Percentiles rank a stretch among this genome's conserved stretches.
Evolutionary conservation across 2,113 vertebrate genomes (phyloP).

Genomic region (Clarias magur): DNA sequence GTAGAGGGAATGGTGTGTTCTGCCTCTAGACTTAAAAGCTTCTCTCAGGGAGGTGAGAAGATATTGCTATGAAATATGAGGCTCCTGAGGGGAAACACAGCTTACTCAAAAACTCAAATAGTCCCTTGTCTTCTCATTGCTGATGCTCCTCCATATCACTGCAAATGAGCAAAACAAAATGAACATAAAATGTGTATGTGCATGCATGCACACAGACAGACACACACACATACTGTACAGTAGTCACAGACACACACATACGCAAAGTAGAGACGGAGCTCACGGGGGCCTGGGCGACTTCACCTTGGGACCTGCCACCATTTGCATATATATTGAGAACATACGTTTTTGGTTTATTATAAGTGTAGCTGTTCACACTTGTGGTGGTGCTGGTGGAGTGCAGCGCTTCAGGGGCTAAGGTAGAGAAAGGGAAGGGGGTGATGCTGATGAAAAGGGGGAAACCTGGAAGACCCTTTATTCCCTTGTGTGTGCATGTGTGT

Average conservation of each 20-base stretch:
- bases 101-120: slow-evolving; percentile 75
- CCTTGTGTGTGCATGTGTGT: slow-evolving; percentile 70
- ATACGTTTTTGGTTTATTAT: slow-evolving; percentile 83
- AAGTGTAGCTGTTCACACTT: slow-evolving; percentile 69
- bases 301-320: slow-evolving; percentile 76
- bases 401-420: slow-evolving; percentile 6
- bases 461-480: slow-evolving; percentile 70
- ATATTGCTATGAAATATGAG: slow-evolving; percentile 71
- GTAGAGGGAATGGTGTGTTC: slow-evolving; percentile 57
- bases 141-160: slow-evolving; percentile 74
- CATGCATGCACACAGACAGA: slow-evolving; percentile 21
- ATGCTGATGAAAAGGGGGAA: slow-evolving; percentile 53
- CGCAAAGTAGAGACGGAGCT: slow-evolving; percentile 15
- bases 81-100: slow-evolving; percentile 74
- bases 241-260: slow-evolving; percentile 15
- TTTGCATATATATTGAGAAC: slow-evolving; percentile 90
- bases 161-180: slow-evolving; percentile 70
- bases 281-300: slow-evolving; percentile 64
- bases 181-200: slow-evolving; percentile 26
- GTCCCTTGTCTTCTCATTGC: slow-evolving; percentile 78
- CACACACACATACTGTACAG: slow-evolving; percentile 9
- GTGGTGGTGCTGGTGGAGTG: slow-evolving; percentile 57
- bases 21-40: slow-evolving; percentile 47
- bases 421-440: neutral
- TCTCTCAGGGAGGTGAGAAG: slow-evolving; percentile 69